Conservation (phyloP, 1,140 invertebrate species). For the Caenorhabditis brenneri region DNA sequence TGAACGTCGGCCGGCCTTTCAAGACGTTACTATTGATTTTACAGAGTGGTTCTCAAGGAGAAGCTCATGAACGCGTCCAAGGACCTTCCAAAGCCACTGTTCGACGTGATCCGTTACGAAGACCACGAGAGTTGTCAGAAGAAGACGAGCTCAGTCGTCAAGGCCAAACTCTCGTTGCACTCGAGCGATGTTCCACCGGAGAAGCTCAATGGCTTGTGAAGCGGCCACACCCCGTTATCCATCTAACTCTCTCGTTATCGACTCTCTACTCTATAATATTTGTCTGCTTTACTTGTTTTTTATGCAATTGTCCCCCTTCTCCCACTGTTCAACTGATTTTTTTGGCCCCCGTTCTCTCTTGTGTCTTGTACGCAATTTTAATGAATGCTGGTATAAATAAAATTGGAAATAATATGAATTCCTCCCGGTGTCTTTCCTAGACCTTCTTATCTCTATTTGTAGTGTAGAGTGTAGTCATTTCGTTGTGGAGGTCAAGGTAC, state of each 20-base stretch:
- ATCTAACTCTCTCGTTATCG: background rate
- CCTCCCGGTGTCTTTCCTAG: background rate
- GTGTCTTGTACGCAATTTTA: background rate
- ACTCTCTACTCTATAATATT: background rate
- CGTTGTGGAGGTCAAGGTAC: background rate
- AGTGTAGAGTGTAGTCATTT: constrained; percentile 5
- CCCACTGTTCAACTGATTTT: too few species aligned
- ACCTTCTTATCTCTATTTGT: constrained; percentile 6
- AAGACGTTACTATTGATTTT: background rate
- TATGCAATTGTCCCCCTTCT: too few species aligned
- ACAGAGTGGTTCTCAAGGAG: constrained; percentile 50
- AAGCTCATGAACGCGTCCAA: constrained; percentile 55
- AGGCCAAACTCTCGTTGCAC: constrained; percentile 36
- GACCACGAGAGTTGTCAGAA: constrained; percentile 58
- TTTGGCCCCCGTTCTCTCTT: too few species aligned
- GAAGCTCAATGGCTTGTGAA: background rate
- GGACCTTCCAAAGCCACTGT: constrained; percentile 44
- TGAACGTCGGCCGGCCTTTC: too few species aligned
- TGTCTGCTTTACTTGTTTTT: background rate
- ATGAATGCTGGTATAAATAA: background rate
- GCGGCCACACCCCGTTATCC: background rate
- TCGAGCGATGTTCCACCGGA: background rate
- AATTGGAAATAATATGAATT: background rate
- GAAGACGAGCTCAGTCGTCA: constrained; percentile 56
- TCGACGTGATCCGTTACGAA: constrained; percentile 58